Conservation (phyloP, 2,797 vertebrate species). For the Anisognathus igniventris region DNA sequence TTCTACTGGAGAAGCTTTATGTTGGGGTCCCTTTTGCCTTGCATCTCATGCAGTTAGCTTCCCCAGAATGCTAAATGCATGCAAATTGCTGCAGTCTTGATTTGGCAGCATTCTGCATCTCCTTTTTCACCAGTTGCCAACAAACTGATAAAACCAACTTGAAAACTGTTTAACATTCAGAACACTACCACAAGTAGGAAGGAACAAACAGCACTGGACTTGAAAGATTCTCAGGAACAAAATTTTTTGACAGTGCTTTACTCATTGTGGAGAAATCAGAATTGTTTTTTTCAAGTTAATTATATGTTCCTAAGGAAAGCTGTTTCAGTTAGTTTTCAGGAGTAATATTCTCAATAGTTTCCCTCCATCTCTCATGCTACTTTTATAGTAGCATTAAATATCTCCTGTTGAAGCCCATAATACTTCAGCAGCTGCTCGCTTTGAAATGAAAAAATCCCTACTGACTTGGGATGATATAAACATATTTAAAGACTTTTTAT, state of each 20-base stretch:
- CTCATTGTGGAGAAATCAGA: neutral
- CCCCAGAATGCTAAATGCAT: neutral
- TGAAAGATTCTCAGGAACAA: neutral
- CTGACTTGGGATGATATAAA: neutral
- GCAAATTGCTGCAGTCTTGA: neutral
- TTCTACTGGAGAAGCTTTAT: neutral
- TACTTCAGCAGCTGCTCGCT: constrained; percentile 81
- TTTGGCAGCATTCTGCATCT: constrained; percentile 8
- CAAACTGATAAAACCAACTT: neutral
- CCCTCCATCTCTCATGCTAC: constrained; percentile 73
- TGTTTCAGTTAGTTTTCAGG: neutral
- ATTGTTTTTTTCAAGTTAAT: constrained; percentile 1
- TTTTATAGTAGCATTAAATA: constrained; percentile 73
- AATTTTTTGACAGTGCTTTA: neutral
- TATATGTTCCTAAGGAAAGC: neutral
- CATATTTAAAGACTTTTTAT: neutral
- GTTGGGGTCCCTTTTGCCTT: neutral
- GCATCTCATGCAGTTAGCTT: neutral
- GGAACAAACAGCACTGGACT: neutral
- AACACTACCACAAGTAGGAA: neutral
- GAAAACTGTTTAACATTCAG: constrained; percentile 13
- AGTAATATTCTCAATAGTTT: neutral
- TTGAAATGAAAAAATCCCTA: constrained; percentile 72
- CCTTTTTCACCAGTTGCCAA: neutral
- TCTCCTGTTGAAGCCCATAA: constrained; percentile 76